These are phyloP conservation scores for Antennarius striatus DNA, from an alignment of 2,113 vertebrate species.

Conservation along the genomic window DNA sequence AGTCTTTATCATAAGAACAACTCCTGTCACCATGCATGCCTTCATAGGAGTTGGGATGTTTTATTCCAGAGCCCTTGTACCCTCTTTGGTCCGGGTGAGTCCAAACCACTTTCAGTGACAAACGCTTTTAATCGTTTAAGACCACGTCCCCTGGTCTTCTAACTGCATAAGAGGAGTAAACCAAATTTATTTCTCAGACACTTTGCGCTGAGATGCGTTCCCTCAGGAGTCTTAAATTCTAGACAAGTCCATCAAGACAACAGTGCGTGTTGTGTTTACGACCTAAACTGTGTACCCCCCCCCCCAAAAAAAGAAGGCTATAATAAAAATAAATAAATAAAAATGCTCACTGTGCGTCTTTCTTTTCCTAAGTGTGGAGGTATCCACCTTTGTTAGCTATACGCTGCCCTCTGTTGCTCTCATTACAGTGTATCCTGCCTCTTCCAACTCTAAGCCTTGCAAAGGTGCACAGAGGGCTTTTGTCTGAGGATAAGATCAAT, in stretches of 20 bases:
- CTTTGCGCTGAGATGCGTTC: constrained; percentile 37
- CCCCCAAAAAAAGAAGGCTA: constrained; percentile 31
- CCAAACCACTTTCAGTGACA: constrained; percentile 35
- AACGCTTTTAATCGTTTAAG: constrained; percentile 48
- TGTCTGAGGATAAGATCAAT: constrained; percentile 65
- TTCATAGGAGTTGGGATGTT: constrained; percentile 15
- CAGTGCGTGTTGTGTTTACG: constrained; percentile 3
- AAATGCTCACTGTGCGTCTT: constrained; percentile 27
- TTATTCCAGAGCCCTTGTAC: constrained; percentile 18
- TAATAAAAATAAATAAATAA: constrained; percentile 11
- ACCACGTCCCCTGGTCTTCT: constrained; percentile 31
- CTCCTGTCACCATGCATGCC: constrained; percentile 29
- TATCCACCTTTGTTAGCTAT: constrained; percentile 58
- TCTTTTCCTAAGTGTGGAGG: constrained; percentile 53
- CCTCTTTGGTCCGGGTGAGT: constrained; percentile 24
- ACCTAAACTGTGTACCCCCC: constrained; percentile 30
- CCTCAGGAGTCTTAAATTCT: constrained; percentile 31
- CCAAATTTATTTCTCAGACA: constrained; percentile 53
- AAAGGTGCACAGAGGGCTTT: constrained; percentile 65
- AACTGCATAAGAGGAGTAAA: constrained; percentile 45
- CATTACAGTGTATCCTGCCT: constrained; percentile 64
- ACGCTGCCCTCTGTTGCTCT: constrained; percentile 54
- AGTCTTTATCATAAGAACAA: constrained; percentile 39
- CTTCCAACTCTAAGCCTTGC: constrained; percentile 54
- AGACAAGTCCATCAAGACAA: constrained; percentile 31